A percentile compares a stretch with the other conserved stretches of the same genome.
Conservation (phyloP, 1,140 invertebrate genomes). For the Acyrthosiphon pisum region DNA sequence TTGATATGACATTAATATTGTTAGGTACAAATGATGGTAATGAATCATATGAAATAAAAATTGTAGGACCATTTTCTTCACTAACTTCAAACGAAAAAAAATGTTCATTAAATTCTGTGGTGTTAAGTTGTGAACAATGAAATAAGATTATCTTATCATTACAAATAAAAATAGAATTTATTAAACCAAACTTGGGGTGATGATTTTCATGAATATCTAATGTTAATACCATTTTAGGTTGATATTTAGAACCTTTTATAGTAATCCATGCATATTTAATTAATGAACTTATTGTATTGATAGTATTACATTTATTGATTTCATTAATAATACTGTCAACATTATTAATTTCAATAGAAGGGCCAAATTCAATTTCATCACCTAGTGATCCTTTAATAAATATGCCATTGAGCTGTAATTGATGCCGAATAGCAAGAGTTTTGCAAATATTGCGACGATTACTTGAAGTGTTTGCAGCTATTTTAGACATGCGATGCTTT, state of each 20-base stretch:
- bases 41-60: not conserved
- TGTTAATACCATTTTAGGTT: constrained; percentile 5
- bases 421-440: not conserved
- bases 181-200: too few species aligned
- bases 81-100: not conserved
- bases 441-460: constrained; percentile 1
- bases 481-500: not conserved
- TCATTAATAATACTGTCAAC: not conserved
- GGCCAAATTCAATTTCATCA: not conserved
- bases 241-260: not conserved
- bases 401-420: not conserved
- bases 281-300: not conserved
- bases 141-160: too few species aligned
- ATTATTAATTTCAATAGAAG: not conserved
- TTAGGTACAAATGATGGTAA: not conserved
- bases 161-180: too few species aligned
- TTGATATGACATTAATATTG: not conserved
- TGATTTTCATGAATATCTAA: not conserved
- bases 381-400: not conserved
- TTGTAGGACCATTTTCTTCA: not conserved
- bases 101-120: not conserved
- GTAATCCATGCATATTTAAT: not conserved
- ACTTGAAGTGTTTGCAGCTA: not conserved
- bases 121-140: too few species aligned
- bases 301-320: too few species aligned